A percentile compares a stretch with the other conserved stretches of the same genome.
Evolutionary conservation across 2,888 invertebrate genomes (phyloP).

Genomic region (Syrphus vitripennis): DNA sequence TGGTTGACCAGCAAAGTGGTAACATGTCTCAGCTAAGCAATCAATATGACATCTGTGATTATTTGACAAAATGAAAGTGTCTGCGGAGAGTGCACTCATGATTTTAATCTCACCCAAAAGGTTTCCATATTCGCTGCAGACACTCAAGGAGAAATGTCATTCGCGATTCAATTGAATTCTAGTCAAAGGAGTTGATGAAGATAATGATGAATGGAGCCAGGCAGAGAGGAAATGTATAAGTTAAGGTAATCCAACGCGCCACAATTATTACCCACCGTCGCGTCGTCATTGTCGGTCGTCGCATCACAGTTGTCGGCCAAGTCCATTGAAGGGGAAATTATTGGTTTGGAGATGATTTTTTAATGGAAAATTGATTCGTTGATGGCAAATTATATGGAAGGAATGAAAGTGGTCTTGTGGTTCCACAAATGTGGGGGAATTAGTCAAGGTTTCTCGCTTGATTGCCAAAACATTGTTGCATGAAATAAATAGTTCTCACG

Average conservation of each 20-base stretch:
- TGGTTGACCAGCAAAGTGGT: constrained; percentile 13
- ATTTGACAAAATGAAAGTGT: constrained; percentile 57
- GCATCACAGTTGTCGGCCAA: neutral
- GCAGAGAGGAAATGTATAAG: neutral
- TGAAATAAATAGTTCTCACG: constrained; percentile 11
- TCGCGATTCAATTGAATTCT: constrained; percentile 40
- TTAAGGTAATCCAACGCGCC: neutral
- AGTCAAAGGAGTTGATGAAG: constrained; percentile 6
- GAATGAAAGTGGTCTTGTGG: constrained; percentile 56
- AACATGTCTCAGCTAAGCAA: constrained; percentile 44
- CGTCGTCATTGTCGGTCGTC: neutral
- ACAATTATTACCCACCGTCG: neutral
- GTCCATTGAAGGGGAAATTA: constrained; percentile 29
- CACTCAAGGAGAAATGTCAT: constrained; percentile 8
- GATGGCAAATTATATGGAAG: constrained; percentile 40
- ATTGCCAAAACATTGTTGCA: constrained; percentile 43
- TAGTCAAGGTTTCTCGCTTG: constrained; percentile 59
- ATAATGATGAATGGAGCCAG: constrained; percentile 23
- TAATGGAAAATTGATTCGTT: constrained; percentile 57
- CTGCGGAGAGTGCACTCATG: neutral
- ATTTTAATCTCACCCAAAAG: constrained; percentile 18
- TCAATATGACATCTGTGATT: constrained; percentile 41
- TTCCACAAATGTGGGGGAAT: constrained; percentile 11
- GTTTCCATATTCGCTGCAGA: neutral
- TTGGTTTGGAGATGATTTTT: constrained; percentile 51